Conservation (phyloP, 2,888 invertebrate species). For the Caenorhabditis zanzibari region DNA sequence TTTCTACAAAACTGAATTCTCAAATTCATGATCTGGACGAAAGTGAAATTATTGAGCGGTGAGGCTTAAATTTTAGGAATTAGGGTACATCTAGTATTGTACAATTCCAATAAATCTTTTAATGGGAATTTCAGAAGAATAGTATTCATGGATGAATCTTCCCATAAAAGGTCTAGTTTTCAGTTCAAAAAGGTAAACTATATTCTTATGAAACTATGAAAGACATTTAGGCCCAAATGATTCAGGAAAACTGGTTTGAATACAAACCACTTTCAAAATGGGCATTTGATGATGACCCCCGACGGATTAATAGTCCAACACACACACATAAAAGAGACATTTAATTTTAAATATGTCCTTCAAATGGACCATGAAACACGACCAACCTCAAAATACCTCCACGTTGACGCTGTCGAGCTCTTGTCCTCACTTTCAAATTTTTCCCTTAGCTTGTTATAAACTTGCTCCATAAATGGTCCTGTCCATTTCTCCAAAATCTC, state of each 20-base stretch:
- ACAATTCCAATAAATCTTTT: no score
- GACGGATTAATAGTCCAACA: conserved; percentile 8
- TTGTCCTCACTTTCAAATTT: conserved; percentile 35
- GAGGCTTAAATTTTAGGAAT: no score
- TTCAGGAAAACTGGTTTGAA: not conserved
- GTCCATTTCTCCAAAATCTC: conserved; percentile 14
- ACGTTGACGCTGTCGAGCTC: conserved; percentile 1
- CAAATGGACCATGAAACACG: not conserved
- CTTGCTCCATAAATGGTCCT: conserved; percentile 6
- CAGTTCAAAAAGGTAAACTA: no score
- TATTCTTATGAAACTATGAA: no score
- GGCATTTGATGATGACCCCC: conserved; percentile 13
- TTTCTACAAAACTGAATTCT: no score
- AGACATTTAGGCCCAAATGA: no score
- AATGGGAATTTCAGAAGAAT: no score
- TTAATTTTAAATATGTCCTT: not conserved
- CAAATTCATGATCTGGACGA: no score
- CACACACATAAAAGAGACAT: conserved; percentile 1
- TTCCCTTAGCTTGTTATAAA: conserved; percentile 32
- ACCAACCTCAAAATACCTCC: conserved; percentile 48
- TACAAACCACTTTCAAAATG: conserved; percentile 12
- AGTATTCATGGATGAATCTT: no score
- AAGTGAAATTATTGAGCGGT: no score
- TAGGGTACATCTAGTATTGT: no score
- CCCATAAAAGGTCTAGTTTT: no score